Percentiles rank a stretch among this genome's conserved stretches.
Conservation (phyloP, 1,140 invertebrate species). For the Geopemphigus sp. region DNA sequence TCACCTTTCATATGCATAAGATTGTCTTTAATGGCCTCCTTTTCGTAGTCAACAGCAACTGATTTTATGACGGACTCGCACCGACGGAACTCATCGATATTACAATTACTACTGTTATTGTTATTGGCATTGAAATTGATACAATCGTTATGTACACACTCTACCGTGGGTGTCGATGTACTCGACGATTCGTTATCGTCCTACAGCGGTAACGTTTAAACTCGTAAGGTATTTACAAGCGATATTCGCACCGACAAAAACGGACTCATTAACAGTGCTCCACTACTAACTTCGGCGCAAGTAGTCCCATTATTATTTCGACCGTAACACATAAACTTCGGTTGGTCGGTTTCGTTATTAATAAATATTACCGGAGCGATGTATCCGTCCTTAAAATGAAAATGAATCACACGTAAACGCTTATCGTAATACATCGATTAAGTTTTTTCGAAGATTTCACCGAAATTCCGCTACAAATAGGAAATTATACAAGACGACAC, state of each 20-base stretch:
- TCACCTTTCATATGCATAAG: slow-evolving; percentile 9
- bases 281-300: not conserved
- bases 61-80: no score
- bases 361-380: not conserved
- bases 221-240: no score
- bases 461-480: no score
- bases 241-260: no score
- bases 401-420: no score
- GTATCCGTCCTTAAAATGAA: not conserved
- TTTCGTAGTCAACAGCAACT: not conserved
- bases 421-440: no score
- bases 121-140: not conserved
- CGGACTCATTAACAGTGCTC: not conserved
- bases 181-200: not conserved
- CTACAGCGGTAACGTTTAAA: not conserved
- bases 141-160: not conserved
- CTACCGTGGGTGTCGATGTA: not conserved
- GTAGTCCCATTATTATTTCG: not conserved
- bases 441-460: no score
- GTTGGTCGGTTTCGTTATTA: not conserved
- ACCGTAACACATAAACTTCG: not conserved
- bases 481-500: no score
- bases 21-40: not conserved
- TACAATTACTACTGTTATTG: not conserved
- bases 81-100: no score